phyloP scores from a whole-genome alignment of 1,140 invertebrate genomes.

The Leptinotarsa texana region DNA sequence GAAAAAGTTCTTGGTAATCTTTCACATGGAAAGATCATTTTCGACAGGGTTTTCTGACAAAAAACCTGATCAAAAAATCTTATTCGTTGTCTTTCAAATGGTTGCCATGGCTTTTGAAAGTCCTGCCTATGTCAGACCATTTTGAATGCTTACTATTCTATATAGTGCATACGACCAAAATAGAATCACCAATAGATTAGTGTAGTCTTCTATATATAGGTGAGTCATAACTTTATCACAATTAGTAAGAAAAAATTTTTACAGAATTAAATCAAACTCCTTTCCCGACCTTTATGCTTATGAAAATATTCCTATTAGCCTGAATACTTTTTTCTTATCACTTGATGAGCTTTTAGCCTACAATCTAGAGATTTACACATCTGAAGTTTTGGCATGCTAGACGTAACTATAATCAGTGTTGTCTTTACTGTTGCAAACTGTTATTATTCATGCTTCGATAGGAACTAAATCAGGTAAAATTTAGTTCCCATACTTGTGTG shows the following conservation, averaged over 20 bases:
- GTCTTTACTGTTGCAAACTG: conserved; percentile 53
- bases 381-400: background rate
- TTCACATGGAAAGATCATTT: too few relatives aligned
- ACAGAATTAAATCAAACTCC: background rate
- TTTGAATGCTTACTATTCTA: background rate
- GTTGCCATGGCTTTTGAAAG: background rate
- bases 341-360: background rate
- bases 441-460: conserved; percentile 56
- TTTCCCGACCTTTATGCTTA: background rate
- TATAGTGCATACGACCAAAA: background rate
- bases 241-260: background rate
- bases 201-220: background rate
- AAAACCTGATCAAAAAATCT: too few relatives aligned
- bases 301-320: background rate
- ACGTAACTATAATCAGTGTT: conserved; percentile 37
- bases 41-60: too few relatives aligned
- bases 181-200: conserved; percentile 2
- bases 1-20: too few relatives aligned
- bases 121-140: background rate
- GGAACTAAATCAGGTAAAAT: conserved; percentile 58
- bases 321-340: background rate
- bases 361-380: background rate
- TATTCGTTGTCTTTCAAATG: background rate
- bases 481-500: conserved; percentile 48
- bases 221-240: background rate